Percentiles rank a stretch among this genome's conserved stretches.
Evolutionary conservation across 1,140 invertebrate species (phyloP).

Genomic region (Aethina tumida): DNA sequence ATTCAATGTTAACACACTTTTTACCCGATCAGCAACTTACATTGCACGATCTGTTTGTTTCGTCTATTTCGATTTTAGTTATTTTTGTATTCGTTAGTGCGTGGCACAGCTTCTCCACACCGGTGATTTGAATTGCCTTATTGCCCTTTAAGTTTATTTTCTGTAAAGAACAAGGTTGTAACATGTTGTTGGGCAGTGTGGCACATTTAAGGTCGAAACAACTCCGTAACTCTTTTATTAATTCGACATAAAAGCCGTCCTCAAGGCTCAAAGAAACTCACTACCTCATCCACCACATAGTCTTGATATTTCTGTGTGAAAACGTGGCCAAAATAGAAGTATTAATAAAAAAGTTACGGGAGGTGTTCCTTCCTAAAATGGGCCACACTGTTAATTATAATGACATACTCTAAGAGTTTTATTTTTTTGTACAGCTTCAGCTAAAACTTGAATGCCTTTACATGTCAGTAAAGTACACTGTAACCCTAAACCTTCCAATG

Average conservation of each 20-base stretch:
- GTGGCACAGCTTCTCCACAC: slow-evolving; percentile 26
- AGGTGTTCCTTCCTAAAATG: slow-evolving; percentile 1
- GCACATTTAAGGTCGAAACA: no score
- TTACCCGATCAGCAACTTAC: slow-evolving; percentile 28
- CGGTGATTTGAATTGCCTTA: slow-evolving; percentile 28
- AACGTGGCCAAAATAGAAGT: not conserved
- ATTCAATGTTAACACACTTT: not conserved
- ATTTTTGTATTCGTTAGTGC: slow-evolving; percentile 29
- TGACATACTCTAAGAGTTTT: slow-evolving; percentile 23
- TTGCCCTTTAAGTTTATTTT: slow-evolving; percentile 33
- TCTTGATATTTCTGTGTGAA: no score
- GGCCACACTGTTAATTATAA: not conserved
- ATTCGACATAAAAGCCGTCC: no score
- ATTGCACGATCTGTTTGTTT: slow-evolving; percentile 26
- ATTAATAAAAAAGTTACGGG: slow-evolving; percentile 3
- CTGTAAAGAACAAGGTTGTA: slow-evolving; percentile 27
- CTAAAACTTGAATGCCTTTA: slow-evolving; percentile 22
- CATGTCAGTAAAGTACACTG: slow-evolving; percentile 31
- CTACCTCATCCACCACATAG: no score
- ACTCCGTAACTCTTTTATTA: no score
- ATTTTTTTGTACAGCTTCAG: slow-evolving; percentile 25
- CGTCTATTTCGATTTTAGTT: slow-evolving; percentile 30
- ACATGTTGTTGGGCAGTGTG: no score
- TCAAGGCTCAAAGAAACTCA: no score
- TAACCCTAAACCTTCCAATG: slow-evolving; percentile 28